Evolutionary conservation across 53 echinoderm and acorn worm genomes (phyloP).

Genomic region (Antedon mediterranea): DNA sequence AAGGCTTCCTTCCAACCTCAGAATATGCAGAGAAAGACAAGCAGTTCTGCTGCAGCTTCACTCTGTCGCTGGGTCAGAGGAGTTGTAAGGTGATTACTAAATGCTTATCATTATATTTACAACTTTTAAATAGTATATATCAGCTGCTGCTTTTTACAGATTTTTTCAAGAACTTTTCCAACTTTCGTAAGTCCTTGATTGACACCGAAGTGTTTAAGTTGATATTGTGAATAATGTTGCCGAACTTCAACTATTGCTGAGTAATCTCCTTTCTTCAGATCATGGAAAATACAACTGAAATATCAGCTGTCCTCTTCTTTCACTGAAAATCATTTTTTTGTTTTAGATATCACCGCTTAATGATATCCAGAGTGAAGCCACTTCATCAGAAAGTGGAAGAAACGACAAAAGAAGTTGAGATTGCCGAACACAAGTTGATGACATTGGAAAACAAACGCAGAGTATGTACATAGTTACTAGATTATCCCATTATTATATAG

Average conservation of each 20-base stretch:
- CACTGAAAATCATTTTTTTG: not conserved
- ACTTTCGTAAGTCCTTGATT: no score
- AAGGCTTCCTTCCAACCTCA: constrained; percentile 87
- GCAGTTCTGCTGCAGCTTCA: constrained; percentile 70
- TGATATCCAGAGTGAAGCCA: constrained; percentile 98
- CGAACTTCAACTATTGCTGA: no score
- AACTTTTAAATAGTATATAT: no score
- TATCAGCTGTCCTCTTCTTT: no score
- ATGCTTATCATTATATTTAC: no score
- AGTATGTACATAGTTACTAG: not conserved
- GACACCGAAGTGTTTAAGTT: no score
- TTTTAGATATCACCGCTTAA: constrained; percentile 79
- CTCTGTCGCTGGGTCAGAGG: constrained; percentile 95
- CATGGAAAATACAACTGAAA: no score
- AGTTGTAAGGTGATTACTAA: constrained; percentile 57
- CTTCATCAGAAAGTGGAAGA: constrained; percentile 82
- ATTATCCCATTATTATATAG: no score
- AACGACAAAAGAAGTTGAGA: constrained; percentile 67
- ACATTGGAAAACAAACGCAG: constrained; percentile 63
- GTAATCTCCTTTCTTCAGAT: no score
- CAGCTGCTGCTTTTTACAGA: no score
- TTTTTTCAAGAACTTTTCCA: no score
- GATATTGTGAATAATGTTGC: no score
- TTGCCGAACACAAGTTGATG: constrained; percentile 68
- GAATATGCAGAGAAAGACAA: constrained; percentile 85